Evolutionary conservation across 2,113 vertebrate genomes (phyloP).

Genomic region (Nannobrachium achirus): DNA sequence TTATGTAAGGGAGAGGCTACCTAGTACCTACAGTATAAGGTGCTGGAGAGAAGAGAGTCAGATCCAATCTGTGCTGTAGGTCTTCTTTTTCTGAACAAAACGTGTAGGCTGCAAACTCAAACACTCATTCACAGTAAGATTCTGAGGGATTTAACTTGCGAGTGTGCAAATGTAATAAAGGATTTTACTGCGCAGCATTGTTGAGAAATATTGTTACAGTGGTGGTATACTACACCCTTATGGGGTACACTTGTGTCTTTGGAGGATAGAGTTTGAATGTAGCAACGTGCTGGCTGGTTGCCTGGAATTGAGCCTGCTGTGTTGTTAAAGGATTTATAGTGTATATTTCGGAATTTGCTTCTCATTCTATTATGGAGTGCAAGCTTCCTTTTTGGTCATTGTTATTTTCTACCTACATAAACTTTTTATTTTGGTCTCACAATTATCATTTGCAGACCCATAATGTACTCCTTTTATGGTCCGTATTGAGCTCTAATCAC

Average conservation of each 20-base stretch:
- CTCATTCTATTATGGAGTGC: slow-evolving; percentile 9
- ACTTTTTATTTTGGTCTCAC: neutral
- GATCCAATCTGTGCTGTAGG: too few species aligned
- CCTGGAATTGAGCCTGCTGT: slow-evolving; percentile 1
- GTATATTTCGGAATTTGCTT: slow-evolving; percentile 6
- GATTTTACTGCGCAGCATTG: neutral
- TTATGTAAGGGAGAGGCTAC: too few species aligned
- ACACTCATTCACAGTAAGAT: neutral
- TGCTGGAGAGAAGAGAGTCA: too few species aligned
- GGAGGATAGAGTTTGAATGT: neutral
- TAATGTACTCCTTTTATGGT: slow-evolving; percentile 63
- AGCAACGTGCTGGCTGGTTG: neutral
- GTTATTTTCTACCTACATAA: slow-evolving; percentile 1
- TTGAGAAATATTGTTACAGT: neutral
- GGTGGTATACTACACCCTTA: neutral
- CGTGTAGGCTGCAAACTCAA: neutral
- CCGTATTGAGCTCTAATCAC: slow-evolving; percentile 52
- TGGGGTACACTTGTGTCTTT: neutral
- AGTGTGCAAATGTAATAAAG: too few species aligned
- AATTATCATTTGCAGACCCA: slow-evolving; percentile 22
- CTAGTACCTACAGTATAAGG: too few species aligned
- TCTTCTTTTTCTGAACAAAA: too few species aligned
- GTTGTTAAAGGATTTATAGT: neutral
- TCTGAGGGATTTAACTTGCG: too few species aligned
- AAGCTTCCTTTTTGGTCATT: slow-evolving; percentile 15